phyloP scores from a whole-genome alignment of 2,113 vertebrate species.

The Dicentrarchus labrax region DNA sequence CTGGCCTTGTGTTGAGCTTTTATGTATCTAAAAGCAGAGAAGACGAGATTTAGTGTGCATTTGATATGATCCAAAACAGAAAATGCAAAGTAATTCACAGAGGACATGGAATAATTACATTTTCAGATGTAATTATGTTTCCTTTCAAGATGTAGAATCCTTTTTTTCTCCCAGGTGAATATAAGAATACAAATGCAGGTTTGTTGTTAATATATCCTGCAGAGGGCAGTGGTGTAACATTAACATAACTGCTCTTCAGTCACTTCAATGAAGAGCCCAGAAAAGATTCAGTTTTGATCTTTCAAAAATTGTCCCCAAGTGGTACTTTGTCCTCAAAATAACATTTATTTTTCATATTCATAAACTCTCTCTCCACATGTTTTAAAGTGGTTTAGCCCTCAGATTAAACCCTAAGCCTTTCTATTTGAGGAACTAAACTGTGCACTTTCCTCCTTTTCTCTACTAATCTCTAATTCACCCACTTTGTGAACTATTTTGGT shows the following conservation, averaged over 20 bases:
- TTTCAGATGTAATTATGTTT: neutral
- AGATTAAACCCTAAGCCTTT: slow-evolving; percentile 44
- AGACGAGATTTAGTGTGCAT: neutral
- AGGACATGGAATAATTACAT: neutral
- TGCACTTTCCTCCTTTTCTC: neutral
- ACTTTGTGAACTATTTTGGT: slow-evolving; percentile 51
- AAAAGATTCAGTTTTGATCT: slow-evolving; percentile 8
- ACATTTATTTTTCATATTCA: slow-evolving; percentile 34
- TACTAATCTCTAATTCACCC: slow-evolving; percentile 61
- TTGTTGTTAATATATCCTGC: slow-evolving; percentile 34
- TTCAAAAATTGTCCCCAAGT: slow-evolving; percentile 23
- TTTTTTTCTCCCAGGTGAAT: neutral
- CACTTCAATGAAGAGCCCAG: neutral
- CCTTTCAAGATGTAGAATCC: neutral
- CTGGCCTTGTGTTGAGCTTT: neutral
- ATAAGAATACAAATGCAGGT: neutral
- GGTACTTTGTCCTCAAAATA: slow-evolving; percentile 37
- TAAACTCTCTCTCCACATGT: slow-evolving; percentile 23
- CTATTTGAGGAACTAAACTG: slow-evolving; percentile 46
- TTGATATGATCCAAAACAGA: neutral
- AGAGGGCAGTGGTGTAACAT: slow-evolving; percentile 65
- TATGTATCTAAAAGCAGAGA: neutral
- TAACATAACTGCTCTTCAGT: neutral
- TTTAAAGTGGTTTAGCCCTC: slow-evolving; percentile 37
- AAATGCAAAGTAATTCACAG: neutral